These are phyloP conservation scores for Platysternon megacephalum DNA, from an alignment of 2,113 vertebrate genomes.

Conservation along the genomic window DNA sequence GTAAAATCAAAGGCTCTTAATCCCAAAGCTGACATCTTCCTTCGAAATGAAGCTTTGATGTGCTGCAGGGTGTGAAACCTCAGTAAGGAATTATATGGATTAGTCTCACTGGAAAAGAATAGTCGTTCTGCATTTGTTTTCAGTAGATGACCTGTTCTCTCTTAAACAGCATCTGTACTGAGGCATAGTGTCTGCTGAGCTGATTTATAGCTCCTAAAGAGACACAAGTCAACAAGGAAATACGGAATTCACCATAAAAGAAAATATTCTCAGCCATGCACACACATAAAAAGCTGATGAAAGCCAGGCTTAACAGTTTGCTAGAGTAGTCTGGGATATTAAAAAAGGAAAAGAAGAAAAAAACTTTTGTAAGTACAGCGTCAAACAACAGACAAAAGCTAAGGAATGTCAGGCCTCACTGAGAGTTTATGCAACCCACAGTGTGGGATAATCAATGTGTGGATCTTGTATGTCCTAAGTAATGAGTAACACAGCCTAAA, in stretches of 20 bases:
- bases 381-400: background rate
- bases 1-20: constrained; percentile 45
- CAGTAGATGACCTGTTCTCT: background rate
- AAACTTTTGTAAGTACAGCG: background rate
- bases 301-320: constrained; percentile 7
- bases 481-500: background rate
- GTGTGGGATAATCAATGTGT: background rate
- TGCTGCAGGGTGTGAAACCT: background rate
- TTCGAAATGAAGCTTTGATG: constrained; percentile 18
- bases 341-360: background rate
- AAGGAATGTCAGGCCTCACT: background rate
- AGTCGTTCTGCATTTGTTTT: constrained; percentile 22
- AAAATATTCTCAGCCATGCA: background rate
- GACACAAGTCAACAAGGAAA: background rate
- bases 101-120: background rate
- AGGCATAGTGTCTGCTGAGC: background rate
- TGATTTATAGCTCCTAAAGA: constrained; percentile 25
- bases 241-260: background rate
- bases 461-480: background rate
- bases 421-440: background rate
- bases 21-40: constrained; percentile 31
- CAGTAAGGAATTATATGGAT: background rate
- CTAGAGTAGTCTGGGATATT: background rate
- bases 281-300: background rate
- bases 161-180: background rate